Percentiles rank a stretch among this genome's conserved stretches.
Conservation (phyloP, 2,797 vertebrate genomes). For the Catharus ustulatus region DNA sequence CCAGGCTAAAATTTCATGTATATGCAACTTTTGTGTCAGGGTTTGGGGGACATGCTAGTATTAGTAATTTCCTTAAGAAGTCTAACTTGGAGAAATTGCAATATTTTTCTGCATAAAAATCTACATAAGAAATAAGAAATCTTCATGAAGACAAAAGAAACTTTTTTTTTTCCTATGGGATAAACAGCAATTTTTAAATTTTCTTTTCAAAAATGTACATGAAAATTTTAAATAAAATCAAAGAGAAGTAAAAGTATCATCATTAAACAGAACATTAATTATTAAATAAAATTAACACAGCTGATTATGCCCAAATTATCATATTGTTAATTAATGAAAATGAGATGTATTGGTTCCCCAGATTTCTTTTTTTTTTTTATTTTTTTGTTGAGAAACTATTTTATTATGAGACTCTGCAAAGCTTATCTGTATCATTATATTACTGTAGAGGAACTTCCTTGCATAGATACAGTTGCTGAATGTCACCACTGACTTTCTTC, state of each 20-base stretch:
- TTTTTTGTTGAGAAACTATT: background rate
- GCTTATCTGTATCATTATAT: background rate
- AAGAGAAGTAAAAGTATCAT: background rate
- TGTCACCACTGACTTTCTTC: background rate
- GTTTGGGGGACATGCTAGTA: background rate
- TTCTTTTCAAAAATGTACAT: background rate
- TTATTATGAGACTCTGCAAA: background rate
- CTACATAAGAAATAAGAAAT: background rate
- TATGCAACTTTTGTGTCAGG: background rate
- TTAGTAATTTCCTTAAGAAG: background rate
- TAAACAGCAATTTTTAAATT: background rate
- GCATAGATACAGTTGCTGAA: background rate
- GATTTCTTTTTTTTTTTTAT: background rate
- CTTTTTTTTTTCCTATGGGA: background rate
- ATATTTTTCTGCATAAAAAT: background rate
- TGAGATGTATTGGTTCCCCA: background rate
- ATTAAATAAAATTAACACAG: background rate
- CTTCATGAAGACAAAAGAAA: background rate
- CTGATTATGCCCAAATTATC: background rate
- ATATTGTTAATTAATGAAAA: background rate
- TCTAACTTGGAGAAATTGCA: background rate
- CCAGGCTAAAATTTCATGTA: slow-evolving; percentile 54
- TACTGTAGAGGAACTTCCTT: background rate
- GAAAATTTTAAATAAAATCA: background rate
- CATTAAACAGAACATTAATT: background rate